Percentiles rank a stretch among this genome's conserved stretches.
These are phyloP conservation scores for Camelus dromedarius DNA, from an alignment of 2,113 vertebrate genomes.

Conservation along the genomic window DNA sequence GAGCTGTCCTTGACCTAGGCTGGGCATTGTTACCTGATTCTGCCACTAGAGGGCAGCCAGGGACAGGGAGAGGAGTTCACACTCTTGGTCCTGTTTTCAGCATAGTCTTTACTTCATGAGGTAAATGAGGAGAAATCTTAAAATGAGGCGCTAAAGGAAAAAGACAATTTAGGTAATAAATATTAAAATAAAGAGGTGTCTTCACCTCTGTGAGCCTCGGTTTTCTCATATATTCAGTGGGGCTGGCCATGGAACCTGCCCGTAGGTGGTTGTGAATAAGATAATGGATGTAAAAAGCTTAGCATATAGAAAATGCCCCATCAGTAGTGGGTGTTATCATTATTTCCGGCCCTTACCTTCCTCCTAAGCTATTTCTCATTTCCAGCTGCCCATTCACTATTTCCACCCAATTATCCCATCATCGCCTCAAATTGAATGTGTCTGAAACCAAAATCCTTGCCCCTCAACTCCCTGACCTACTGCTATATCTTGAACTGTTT, in stretches of 20 bases:
- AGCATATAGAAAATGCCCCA: not conserved
- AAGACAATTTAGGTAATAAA: not conserved
- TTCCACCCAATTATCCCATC: not conserved
- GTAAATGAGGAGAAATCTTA: not conserved
- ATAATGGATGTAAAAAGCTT: not conserved
- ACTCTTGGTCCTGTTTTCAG: not conserved
- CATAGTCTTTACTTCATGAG: not conserved
- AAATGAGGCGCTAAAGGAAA: not conserved
- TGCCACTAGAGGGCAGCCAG: constrained; percentile 62
- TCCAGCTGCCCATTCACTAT: not conserved
- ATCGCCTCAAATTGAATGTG: not conserved
- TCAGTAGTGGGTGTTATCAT: fast-evolving
- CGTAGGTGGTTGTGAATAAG: not conserved
- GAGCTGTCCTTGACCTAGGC: fast-evolving
- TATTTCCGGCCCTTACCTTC: not conserved
- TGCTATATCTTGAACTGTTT: not conserved
- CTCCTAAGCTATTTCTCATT: not conserved
- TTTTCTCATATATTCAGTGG: not conserved
- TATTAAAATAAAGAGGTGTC: not conserved
- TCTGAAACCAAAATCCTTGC: not conserved
- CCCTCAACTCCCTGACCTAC: not conserved
- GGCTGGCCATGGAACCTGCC: not conserved
- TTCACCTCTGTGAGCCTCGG: not conserved
- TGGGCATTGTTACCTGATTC: fast-evolving
- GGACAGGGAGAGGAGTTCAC: not conserved